Conservation (phyloP, 2,797 vertebrate genomes). For the Brachymystax lenok region DNA sequence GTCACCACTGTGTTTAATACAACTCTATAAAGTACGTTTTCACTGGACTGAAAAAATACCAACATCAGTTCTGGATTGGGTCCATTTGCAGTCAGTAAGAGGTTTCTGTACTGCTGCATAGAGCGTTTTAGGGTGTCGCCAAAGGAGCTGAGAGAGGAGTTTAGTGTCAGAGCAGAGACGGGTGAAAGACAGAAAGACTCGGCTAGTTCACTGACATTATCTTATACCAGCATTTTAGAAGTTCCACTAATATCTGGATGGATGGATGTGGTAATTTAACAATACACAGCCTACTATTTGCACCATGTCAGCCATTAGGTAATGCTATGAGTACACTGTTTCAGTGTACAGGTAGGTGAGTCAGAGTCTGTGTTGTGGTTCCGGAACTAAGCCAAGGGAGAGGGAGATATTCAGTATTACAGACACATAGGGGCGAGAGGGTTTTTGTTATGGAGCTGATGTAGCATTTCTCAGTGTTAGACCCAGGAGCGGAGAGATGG, state of each 20-base stretch:
- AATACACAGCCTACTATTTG: conserved; percentile 53
- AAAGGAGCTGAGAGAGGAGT: not conserved
- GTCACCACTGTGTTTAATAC: not conserved
- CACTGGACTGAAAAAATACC: not conserved
- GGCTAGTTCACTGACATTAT: not conserved
- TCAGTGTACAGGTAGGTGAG: not conserved
- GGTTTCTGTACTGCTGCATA: not conserved
- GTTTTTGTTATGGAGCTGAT: not conserved
- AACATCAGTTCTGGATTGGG: not conserved
- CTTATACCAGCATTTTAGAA: conserved; percentile 33
- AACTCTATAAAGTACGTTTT: not conserved
- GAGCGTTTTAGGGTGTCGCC: conserved; percentile 5
- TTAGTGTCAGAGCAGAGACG: not conserved
- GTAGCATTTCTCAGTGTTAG: not conserved
- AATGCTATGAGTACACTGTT: not conserved
- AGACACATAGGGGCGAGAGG: not conserved
- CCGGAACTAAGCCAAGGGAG: not conserved
- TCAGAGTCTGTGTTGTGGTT: conserved; percentile 5
- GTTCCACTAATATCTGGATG: conserved; percentile 50
- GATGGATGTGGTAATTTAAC: conserved; percentile 58
- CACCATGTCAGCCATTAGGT: not conserved
- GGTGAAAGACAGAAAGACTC: not conserved
- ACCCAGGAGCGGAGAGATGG: not conserved
- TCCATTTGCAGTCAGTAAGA: not conserved
- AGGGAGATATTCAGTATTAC: not conserved